These are phyloP conservation scores for Biston stratarius DNA, from an alignment of 2,888 invertebrate species.

Conservation along the genomic window DNA sequence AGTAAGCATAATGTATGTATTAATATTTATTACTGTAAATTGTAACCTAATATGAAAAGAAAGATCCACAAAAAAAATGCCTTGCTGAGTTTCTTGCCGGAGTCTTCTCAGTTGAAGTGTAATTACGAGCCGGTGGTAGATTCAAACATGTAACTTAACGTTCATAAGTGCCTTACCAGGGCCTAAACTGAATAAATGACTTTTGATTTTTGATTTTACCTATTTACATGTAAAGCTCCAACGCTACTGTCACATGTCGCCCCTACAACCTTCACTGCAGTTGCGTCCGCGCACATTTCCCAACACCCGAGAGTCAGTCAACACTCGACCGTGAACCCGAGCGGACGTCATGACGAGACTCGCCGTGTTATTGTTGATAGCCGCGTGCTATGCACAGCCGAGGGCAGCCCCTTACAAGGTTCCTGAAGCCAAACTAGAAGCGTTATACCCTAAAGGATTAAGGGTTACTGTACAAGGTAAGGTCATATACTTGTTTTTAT, in stretches of 20 bases:
- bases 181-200: too few relatives aligned
- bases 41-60: too few relatives aligned
- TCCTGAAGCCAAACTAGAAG: conserved; percentile 86
- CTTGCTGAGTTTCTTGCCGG: too few relatives aligned
- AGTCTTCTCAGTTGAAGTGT: too few relatives aligned
- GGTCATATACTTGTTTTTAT: not conserved
- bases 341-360: conserved; percentile 60
- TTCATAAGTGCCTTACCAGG: too few relatives aligned
- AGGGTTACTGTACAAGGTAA: conserved; percentile 82
- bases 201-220: too few relatives aligned
- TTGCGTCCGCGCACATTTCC: conserved; percentile 52
- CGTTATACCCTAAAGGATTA: conserved; percentile 87
- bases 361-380: conserved; percentile 48
- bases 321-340: conserved; percentile 43
- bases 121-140: too few relatives aligned
- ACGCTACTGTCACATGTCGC: not conserved
- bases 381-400: conserved; percentile 48
- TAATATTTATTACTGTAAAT: too few relatives aligned
- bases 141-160: too few relatives aligned
- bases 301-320: conserved; percentile 51
- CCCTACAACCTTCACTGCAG: conserved; percentile 19
- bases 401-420: conserved; percentile 66
- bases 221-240: not conserved
- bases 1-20: too few relatives aligned
- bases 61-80: too few relatives aligned